phyloP scores from a whole-genome alignment of 2,113 vertebrate species.

The Zosterops borbonicus region DNA sequence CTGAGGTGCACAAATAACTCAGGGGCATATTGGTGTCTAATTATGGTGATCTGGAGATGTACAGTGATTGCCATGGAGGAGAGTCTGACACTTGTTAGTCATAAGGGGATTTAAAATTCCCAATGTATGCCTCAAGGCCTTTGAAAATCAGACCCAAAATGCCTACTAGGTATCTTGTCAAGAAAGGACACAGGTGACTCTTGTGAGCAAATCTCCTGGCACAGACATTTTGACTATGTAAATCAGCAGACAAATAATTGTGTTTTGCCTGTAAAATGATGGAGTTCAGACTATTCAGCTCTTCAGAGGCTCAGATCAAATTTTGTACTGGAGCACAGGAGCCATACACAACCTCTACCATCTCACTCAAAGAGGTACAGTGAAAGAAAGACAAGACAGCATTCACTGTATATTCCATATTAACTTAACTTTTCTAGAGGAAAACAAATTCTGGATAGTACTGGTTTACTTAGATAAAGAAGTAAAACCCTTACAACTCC shows the following conservation, averaged over 20 bases:
- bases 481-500: not conserved
- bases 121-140: not conserved
- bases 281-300: not conserved
- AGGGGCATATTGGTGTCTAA: not conserved
- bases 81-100: not conserved
- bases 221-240: not conserved
- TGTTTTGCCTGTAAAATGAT: slow-evolving; percentile 17
- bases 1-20: not conserved
- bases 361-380: not conserved
- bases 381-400: not conserved
- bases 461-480: slow-evolving; percentile 3
- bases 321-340: not conserved
- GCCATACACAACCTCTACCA: not conserved
- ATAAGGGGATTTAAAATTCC: not conserved
- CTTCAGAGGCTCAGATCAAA: not conserved
- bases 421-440: not conserved
- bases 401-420: not conserved
- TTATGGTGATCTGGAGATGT: not conserved
- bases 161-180: not conserved
- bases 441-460: not conserved
- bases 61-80: not conserved
- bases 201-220: not conserved
- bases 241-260: not conserved
- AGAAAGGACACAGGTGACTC: not conserved
- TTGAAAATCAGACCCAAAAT: not conserved